Evolutionary conservation across 1,140 invertebrate species (phyloP), one percentile per base, ranked within the genome.

Genomic region (Diabrotica undecimpunctata): DNA sequence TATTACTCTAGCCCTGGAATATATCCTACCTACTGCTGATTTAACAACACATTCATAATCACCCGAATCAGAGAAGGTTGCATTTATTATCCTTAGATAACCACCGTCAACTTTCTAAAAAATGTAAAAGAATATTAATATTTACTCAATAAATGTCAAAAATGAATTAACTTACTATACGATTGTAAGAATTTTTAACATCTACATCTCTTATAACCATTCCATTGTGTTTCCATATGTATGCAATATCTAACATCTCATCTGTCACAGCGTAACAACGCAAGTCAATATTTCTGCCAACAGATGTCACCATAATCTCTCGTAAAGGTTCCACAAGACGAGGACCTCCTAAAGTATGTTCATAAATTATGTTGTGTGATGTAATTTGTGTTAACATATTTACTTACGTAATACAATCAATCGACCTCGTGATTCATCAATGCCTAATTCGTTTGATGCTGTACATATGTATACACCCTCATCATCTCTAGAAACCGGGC

Each of bases 201-300:
- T 86, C 84, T 50, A 86, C 83, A 66, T 90, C 88, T 57, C 88
- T 84, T 54, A 96, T 87, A 54, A 86, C 79, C 63, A 95, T 83
- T 0, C 90, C 92, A 79, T 97, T 96, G 71, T 94, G 92, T 53
- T 86, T 90, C 94, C 94, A 97, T 60, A 93, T 84, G 73, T 94
- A 96, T 9, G 94, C 91, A 54, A 94, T 85, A 71, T 97, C 95
- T 38, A 97, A 79, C 54, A 92, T 82, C 65, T 89, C 86, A 76
- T 95, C 93, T 12, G 88, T 87, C 54, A 88, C 83, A 0, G 92
- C 94, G 76, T 87, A 85, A 75, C 95, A 97, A 69, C 88, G 84
- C 5, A 97, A 75, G 58, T 86, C 87, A 56, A 94, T 82, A 67
- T 88, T 85, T 63, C 86, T 81, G 67, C 88, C 86, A 9, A 94